Percentiles rank a stretch among this genome's conserved stretches.
These are phyloP conservation scores for Cantharis nigra DNA, from an alignment of 2,888 invertebrate genomes.

Conservation along the genomic window DNA sequence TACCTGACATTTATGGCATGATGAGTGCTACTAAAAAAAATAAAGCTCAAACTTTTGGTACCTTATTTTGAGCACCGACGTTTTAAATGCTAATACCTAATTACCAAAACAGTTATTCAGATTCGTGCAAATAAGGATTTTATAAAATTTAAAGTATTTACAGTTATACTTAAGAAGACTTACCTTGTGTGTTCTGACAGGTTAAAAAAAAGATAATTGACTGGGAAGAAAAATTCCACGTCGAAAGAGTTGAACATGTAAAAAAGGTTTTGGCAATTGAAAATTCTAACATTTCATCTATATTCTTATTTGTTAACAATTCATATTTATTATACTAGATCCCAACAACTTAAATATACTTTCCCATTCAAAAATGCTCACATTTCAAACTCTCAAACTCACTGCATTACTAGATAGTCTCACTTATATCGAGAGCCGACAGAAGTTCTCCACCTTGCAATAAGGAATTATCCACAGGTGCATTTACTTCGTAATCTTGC, in stretches of 20 bases:
- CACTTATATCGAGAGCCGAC: conserved; percentile 54
- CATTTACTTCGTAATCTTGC: conserved; percentile 61
- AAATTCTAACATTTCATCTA: neutral
- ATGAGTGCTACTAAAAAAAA: neutral
- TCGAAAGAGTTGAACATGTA: neutral
- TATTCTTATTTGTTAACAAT: neutral
- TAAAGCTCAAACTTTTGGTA: neutral
- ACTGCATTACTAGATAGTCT: conserved; percentile 33
- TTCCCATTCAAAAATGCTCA: neutral
- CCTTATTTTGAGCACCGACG: neutral
- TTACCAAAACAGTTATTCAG: neutral
- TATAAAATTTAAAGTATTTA: neutral
- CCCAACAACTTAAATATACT: neutral
- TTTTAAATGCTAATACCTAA: neutral
- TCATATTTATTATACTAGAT: neutral
- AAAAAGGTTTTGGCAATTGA: neutral
- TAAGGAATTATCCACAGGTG: conserved; percentile 55
- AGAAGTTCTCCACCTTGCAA: conserved; percentile 59
- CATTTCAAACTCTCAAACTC: conserved; percentile 30
- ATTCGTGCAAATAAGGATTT: neutral
- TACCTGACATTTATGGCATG: neutral
- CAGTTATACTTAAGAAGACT: neutral
- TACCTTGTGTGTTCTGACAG: neutral
- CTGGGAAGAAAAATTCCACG: too few relatives aligned
- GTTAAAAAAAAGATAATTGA: neutral